Conservation (phyloP, 2,113 vertebrate species). For the Tachysurus fulvidraco region DNA sequence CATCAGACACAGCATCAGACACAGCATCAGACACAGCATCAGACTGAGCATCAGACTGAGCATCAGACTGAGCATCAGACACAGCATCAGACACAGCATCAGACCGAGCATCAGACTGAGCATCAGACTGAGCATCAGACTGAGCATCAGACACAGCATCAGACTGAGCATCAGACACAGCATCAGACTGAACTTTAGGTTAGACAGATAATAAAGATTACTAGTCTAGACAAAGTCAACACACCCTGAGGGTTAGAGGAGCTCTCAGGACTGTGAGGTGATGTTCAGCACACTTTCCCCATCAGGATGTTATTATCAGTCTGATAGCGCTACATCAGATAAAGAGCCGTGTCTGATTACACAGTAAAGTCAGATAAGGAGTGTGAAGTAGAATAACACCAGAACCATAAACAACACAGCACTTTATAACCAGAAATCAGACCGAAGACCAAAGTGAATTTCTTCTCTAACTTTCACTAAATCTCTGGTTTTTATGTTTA, state of each 20-base stretch:
- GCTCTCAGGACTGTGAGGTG: not conserved
- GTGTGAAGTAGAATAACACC: no score
- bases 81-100: not conserved
- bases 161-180: not conserved
- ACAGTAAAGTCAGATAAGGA: conserved; percentile 4
- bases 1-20: not conserved
- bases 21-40: no score
- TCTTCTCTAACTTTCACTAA: not conserved
- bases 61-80: not conserved
- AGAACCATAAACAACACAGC: not conserved
- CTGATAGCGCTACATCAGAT: not conserved
- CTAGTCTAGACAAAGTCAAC: not conserved
- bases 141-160: not conserved
- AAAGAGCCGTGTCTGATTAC: not conserved
- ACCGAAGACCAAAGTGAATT: not conserved
- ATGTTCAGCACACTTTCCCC: not conserved
- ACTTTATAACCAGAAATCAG: not conserved
- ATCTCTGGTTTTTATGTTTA: not conserved
- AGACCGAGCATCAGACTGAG: not conserved
- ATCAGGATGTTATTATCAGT: not conserved
- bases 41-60: not conserved
- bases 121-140: not conserved
- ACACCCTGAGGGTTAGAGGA: not conserved
- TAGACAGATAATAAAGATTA: not conserved
- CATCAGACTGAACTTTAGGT: not conserved